Evolutionary conservation across 2,797 vertebrate genomes (phyloP).

Genomic region (Anniella stebbinsi): DNA sequence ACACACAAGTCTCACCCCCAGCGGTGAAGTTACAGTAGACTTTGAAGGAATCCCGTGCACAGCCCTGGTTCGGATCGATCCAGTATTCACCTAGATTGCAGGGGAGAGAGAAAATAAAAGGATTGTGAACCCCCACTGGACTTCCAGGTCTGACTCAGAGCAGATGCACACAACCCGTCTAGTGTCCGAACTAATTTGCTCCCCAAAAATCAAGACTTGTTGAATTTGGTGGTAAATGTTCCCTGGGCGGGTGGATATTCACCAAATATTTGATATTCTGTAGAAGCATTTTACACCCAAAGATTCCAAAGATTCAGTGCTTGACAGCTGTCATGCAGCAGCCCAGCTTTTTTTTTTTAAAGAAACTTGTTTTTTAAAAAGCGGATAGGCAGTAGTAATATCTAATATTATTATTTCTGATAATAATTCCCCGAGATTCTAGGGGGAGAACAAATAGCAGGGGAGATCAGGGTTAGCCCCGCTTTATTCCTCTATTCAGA

Average conservation of each 20-base stretch:
- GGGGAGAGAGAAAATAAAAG: not conserved
- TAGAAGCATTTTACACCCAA: not conserved
- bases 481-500: too few species aligned
- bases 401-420: too few species aligned
- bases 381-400: too few species aligned
- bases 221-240: not conserved
- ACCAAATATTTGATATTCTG: not conserved
- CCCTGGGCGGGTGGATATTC: not conserved
- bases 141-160: not conserved
- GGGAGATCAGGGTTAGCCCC: too few species aligned
- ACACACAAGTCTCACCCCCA: conserved; percentile 96
- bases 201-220: too few species aligned
- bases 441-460: too few species aligned
- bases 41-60: conserved; percentile 96
- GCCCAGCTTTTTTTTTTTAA: too few species aligned
- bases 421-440: too few species aligned
- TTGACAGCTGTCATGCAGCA: too few species aligned
- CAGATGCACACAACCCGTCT: too few species aligned
- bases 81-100: conserved; percentile 91
- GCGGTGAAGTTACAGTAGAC: conserved; percentile 99
- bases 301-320: too few species aligned
- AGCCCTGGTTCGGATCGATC: conserved; percentile 98
- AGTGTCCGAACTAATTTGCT: not conserved
- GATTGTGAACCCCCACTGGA: not conserved
- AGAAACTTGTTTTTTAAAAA: too few species aligned